Base-by-base conservation (phyloP, 1,140 invertebrate genomes). In the Bradysia coprophila region DNA sequence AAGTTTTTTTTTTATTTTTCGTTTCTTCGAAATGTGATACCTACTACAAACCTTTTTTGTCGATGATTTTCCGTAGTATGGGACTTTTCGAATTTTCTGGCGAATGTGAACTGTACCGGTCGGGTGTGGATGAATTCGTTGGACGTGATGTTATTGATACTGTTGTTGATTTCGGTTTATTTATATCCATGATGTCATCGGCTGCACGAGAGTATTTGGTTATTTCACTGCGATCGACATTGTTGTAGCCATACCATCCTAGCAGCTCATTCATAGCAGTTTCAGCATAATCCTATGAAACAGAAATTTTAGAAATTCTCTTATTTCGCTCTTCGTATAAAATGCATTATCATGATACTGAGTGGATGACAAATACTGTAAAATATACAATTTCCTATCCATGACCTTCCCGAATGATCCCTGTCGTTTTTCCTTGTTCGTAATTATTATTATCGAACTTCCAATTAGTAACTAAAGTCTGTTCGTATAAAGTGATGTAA, bases 241-340 rank as follows among this genome's bases (percentile, higher is more conserved):
- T 76, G 47, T 81, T 81, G 55, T 87, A 89, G 1, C 86, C 86
- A 59, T 90, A 91, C 78, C 82, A 86, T 31, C 86, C 84, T 9
- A 90, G 64, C 41, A 90, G 65, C 55, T 91, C 86, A 51, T 88
- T 90, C 83, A 91, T 89, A 6, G 85, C 83, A 24, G 79, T 82
- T 52, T 88, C 81, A 1, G 84, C 86, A 47, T 82, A 89, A 58
- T 88, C 81, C 86, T 89, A 66, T 2, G 68, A 71, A 48, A 45
- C 38, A 47, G 47, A 45, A 38, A 42, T 43, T 16, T 3, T 15
- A 5, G 32, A 5, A 34, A 34, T 13, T 15, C 3, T 34, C 18
- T 34, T 15, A 34, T 34, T 34, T 15, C 32, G 18, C 18, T 34
- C 18, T 34, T 16, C 3, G 4, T 34, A 34, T 16, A 34, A 34